Conservation (phyloP, 2,113 vertebrate species). For the Monopterus albus region DNA sequence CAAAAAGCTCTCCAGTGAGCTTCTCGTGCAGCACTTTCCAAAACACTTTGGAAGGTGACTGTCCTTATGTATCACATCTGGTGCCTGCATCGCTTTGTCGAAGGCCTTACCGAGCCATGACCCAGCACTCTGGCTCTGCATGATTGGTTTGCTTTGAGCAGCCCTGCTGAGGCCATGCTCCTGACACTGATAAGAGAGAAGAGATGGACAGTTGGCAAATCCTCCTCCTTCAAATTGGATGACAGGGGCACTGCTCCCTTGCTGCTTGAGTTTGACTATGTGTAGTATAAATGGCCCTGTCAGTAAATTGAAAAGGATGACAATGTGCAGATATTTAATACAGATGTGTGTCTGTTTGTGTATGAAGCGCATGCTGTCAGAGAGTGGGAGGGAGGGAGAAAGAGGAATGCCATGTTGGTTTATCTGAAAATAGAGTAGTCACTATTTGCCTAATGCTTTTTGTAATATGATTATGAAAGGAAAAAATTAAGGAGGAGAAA, state of each 20-base stretch:
- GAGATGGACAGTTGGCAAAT: slow-evolving; percentile 17
- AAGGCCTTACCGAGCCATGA: slow-evolving; percentile 20
- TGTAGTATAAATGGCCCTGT: background rate
- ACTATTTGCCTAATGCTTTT: slow-evolving; percentile 20
- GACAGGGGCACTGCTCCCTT: slow-evolving; percentile 7
- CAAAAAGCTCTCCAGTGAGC: slow-evolving; percentile 9
- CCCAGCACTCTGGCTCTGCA: background rate
- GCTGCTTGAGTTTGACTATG: slow-evolving; percentile 3
- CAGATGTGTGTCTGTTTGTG: no score
- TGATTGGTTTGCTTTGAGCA: slow-evolving; percentile 11
- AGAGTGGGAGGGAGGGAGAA: background rate
- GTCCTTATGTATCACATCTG: slow-evolving; percentile 14
- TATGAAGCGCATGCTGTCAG: no score
- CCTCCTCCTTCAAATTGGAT: slow-evolving; percentile 32
- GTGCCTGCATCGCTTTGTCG: slow-evolving; percentile 7
- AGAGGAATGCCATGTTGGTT: background rate
- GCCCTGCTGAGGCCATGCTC: background rate
- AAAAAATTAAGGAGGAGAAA: slow-evolving; percentile 7
- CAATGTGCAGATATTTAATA: background rate
- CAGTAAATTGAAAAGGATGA: slow-evolving; percentile 12
- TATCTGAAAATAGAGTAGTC: slow-evolving; percentile 1
- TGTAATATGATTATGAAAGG: slow-evolving; percentile 12
- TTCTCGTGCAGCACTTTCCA: background rate
- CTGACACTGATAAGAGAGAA: slow-evolving; percentile 16
- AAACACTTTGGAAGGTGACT: slow-evolving; percentile 30